Base-by-base conservation (phyloP, 2,797 vertebrate genomes). In the Pipistrellus pipistrellus region DNA sequence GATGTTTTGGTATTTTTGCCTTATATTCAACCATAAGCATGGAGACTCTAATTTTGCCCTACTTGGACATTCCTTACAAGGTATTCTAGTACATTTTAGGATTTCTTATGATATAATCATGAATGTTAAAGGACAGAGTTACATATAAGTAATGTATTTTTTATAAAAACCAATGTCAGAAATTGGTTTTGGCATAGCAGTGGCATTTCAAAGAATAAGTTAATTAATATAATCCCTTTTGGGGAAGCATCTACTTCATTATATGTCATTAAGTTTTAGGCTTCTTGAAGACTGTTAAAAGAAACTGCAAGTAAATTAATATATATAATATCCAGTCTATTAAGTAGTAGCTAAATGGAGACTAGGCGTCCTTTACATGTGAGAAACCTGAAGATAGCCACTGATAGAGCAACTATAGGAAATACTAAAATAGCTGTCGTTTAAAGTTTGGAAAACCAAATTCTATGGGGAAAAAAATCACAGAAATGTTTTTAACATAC, bases 181-280 rank as follows among this genome's bases (percentile, higher is more conserved):
- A 83, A 53, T 94, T 51, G 27, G 10, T 76, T 91, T 86, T 89
- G 41, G 38, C 38, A 7, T 77, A 73, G 66, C 2, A 75, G 35
- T 44, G 32, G 35, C 48, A 69, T 90, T 94, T 62, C 92, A 73
- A 66, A 44, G 78, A 88, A n/a, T 59, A 91, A 17, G 30, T 76
- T 44, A 80, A 44, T 44, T 44, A 80, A 44, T 44, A 53, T 69
- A 64, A 76, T 81, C 62, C 18, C 27, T 81, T 84, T 84, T 77
- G 17, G 11, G 57, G 55, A 85, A 93, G 23, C 55, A 81, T 72
- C 94, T 81, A 57, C 27, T 94, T 91, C 10, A 85, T 90, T 92
- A 69, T 55, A 17, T 85, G 59, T 62, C 41, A 75, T 53, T 87
- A 75, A 90, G 32, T 64, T 91, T 62, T 88, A 81, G 38, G 17